Evolutionary conservation across 2,113 vertebrate species (phyloP).

Genomic region (Barnardius zonarius): DNA sequence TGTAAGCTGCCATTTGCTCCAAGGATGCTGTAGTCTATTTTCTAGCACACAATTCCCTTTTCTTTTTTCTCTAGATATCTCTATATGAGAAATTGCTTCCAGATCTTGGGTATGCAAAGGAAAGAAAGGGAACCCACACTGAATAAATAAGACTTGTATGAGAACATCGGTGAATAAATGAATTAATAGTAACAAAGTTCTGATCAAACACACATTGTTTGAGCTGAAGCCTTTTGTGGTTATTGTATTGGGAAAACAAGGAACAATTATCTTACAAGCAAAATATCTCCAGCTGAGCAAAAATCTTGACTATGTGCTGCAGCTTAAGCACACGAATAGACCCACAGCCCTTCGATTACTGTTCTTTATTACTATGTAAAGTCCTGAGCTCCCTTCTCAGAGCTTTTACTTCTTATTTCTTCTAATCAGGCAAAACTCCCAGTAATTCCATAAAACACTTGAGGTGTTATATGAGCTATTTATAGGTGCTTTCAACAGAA

Average conservation of each 20-base stretch:
- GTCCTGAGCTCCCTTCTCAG: neutral
- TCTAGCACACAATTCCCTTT: neutral
- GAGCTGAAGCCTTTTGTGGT: neutral
- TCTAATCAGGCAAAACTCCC: slow-evolving; percentile 29
- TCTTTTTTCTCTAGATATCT: neutral
- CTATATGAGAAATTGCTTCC: neutral
- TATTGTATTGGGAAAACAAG: neutral
- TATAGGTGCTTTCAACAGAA: slow-evolving; percentile 41
- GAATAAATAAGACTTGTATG: neutral
- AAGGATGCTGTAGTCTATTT: neutral
- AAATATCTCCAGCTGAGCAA: neutral
- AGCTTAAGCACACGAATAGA: neutral
- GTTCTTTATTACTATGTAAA: neutral
- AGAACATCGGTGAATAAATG: neutral
- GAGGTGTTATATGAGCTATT: slow-evolving; percentile 23
- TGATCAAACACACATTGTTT: neutral
- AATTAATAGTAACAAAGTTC: neutral
- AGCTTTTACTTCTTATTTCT: slow-evolving; percentile 28
- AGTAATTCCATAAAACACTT: neutral
- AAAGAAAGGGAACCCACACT: neutral
- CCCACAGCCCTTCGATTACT: neutral
- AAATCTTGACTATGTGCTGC: neutral
- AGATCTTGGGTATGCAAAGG: neutral
- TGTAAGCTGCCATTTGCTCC: neutral
- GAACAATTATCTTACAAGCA: neutral